phyloP scores from a whole-genome alignment of 64 coral and sea anemone species.

The Dendrophyllia cribrosa region DNA sequence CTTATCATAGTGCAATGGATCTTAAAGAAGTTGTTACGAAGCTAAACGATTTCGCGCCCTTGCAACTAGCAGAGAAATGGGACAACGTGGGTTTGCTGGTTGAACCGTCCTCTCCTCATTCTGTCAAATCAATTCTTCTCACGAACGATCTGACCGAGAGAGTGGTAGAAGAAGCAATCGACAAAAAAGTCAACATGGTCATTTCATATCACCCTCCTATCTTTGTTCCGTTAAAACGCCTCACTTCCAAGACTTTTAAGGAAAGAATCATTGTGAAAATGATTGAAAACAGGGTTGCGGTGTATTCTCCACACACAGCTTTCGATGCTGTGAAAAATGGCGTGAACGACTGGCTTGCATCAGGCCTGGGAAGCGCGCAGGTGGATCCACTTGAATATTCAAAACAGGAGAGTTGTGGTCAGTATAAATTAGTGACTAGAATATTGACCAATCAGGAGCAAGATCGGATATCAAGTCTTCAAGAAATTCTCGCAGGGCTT shows the following conservation, averaged over 20 bases:
- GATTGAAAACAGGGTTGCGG: slow-evolving; percentile 87
- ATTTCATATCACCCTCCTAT: slow-evolving; percentile 98
- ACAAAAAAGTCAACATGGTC: slow-evolving; percentile 78
- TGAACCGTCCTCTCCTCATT: slow-evolving; percentile 79
- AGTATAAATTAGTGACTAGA: slow-evolving; percentile 6
- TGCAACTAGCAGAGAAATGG: slow-evolving; percentile 92
- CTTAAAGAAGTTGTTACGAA: slow-evolving; percentile 83
- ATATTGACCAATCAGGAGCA: slow-evolving; percentile 18
- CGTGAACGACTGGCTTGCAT: slow-evolving; percentile 98
- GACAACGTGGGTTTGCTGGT: slow-evolving; percentile 97
- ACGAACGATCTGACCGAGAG: slow-evolving; percentile 93
- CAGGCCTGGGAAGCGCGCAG: slow-evolving; percentile 70
- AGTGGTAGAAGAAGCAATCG: slow-evolving; percentile 90
- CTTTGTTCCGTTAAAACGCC: slow-evolving; percentile 85
- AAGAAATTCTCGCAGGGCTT: not conserved
- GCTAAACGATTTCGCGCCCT: slow-evolving; percentile 80
- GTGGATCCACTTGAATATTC: slow-evolving; percentile 60
- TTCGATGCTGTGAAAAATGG: slow-evolving; percentile 96
- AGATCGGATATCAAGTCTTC: slow-evolving; percentile 3
- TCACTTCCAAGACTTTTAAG: slow-evolving; percentile 80
- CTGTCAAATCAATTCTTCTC: slow-evolving; percentile 84
- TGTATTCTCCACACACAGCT: slow-evolving; percentile 96
- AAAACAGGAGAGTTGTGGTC: not conserved
- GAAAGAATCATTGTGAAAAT: slow-evolving; percentile 94
- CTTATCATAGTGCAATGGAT: slow-evolving; percentile 64